Evolutionary conservation across 2,113 vertebrate species (phyloP), one percentile per base, ranked within the genome.

Genomic region (Rhinichthys klamathensis): DNA sequence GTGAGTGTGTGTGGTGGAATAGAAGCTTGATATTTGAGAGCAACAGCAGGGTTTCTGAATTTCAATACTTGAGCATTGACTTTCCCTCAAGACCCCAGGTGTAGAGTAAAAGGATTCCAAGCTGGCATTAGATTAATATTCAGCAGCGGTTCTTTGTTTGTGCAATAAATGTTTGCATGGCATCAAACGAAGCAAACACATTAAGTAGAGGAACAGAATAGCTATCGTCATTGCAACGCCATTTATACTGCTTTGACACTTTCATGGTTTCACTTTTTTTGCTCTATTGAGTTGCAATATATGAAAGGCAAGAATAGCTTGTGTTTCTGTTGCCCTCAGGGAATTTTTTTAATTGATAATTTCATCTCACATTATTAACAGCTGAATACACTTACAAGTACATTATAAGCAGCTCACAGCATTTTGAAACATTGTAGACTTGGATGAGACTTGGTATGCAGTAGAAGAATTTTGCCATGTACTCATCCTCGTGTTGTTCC

Each of bases 1-100:
- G 70, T 76, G 70, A 27, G 80, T 51, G n/a, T 72, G 81, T 83
- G 58, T 27, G 74, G 78, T n/a, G 25, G 80, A 80, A 81, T 65
- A 61, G 23, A 82, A 9, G 46, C 73, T 76, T 76, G 73, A 76
- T 76, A 54, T 76, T 76, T 54, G 76, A 75, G 46, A 82, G 35
- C 25, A 60, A 32, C 51, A 75, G 63, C 56, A 82, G 80, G 80
- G 63, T 23, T 75, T 54, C 73, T 30, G 46, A 49, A 54, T 76
- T 76, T 54, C 73, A 54, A 44, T 65, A 80, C 60, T 51, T 51
- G 41, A 81, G 61, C 44, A 67, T 51, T 69, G 44, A 67, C 44
- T 67, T 63, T 81, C 10, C 61, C 61, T 1, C 61, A n/a, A 67
- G 10, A 67, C 61, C 60, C 25, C 41, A 76, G 79, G 25, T 51